A percentile compares a stretch with the other conserved stretches of the same genome.
Conservation (phyloP, 2,797 vertebrate species). For the Notoglanidium macrostoma region DNA sequence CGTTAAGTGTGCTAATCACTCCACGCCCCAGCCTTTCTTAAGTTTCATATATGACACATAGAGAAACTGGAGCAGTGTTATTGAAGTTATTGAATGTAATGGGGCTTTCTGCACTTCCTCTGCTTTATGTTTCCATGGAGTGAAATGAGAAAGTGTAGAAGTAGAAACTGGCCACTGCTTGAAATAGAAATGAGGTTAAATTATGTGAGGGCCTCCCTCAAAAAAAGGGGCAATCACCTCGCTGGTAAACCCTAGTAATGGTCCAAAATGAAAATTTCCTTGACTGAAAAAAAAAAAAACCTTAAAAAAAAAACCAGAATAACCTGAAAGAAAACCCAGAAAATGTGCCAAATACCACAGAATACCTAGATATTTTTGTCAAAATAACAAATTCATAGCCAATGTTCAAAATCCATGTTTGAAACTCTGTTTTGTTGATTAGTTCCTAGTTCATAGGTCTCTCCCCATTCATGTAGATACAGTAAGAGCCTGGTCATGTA, state of each 20-base stretch:
- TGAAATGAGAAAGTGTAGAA: constrained; percentile 8
- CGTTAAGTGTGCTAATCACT: neutral
- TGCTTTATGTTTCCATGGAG: constrained; percentile 36
- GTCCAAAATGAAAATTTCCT: neutral
- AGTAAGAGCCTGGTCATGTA: neutral
- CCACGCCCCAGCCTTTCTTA: neutral
- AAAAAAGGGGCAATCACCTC: neutral
- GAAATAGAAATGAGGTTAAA: constrained; percentile 7
- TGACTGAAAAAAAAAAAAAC: neutral
- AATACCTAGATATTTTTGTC: neutral
- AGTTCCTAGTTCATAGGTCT: neutral
- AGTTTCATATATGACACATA: constrained; percentile 20
- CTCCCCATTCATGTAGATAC: no score
- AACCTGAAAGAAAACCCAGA: no score
- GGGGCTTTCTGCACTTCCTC: constrained; percentile 30
- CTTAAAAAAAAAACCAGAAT: no score
- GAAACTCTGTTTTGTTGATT: neutral
- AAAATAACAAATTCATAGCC: neutral
- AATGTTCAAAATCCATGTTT: neutral
- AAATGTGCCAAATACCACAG: neutral
- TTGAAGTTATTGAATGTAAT: constrained; percentile 31
- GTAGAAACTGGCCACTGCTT: neutral
- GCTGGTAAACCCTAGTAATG: neutral
- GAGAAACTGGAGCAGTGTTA: constrained; percentile 17
- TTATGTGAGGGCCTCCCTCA: neutral